Evolutionary conservation across 2,888 invertebrate genomes (phyloP), one percentile per base, ranked within the genome.

Genomic region (Drosophila planitibia): DNA sequence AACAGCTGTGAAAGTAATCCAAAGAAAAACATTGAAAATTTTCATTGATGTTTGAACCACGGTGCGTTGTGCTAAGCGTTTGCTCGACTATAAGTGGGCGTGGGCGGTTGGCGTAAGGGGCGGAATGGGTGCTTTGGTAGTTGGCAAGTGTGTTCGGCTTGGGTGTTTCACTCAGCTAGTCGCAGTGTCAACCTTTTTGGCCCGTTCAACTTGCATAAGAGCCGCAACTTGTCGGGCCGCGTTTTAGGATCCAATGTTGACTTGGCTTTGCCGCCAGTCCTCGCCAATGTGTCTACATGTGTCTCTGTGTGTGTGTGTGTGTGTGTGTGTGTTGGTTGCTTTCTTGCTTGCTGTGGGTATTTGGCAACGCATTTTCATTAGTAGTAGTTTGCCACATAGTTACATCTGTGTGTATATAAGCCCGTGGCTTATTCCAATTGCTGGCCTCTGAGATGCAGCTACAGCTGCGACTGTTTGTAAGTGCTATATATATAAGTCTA

Each of bases 371-470:
- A 75, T 68, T 68, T 70, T 65, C 74, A 79, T 78, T 77, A 72
- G 64, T 78, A 74, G 44, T 49, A 32, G 32, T 2, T 70, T 49
- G 32, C 51, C 76, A 59, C 47, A 41, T 22, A 44, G 53, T 41
- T 53, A 63, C 41, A 61, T 35, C 41, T 32, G 25, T 70, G 47
- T 44, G n/a, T 59, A 30, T 33, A 55, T 33, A 33, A n/a, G 79
- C 86, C 76, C 84, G 84, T 72, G 76, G 84, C 76, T 79, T 55
- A 66, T 76, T 51, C 71, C 76, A 76, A 67, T 65, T 53, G 64
- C 70, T 49, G 62, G 62, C 57, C 76, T 58, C 59, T 39, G 59
- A 30, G 55, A 33, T 28, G 49, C 63, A 39, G 59, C 25, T 57
- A 39, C 33, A 65, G 54, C 28, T 25, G 49, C 39, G 7, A 14